Base-by-base conservation (phyloP, 2,888 invertebrate genomes). In the Tortricodes alternella region DNA sequence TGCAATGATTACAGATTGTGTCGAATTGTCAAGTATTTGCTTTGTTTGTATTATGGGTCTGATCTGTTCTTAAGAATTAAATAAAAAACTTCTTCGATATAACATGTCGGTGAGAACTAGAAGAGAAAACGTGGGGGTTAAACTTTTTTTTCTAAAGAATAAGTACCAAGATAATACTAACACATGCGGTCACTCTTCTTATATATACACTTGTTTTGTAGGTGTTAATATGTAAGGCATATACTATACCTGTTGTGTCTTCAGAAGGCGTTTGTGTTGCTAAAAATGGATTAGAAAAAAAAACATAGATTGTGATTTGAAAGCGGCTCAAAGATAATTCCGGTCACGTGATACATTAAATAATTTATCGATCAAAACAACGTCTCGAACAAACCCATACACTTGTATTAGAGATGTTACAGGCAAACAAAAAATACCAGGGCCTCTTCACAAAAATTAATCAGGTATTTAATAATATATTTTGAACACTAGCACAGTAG, bases 271-370 rank as follows among this genome's bases (percentile, higher is more conserved):
- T 68, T 65, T 61, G 71, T 73, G 74, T 70, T 61, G 68, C 66
- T 73, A 70, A 69, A 51, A 71, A 73, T 73, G 56, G 53, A 66
- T 66, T 66, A 71, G 62, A 61, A 48, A 57, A 59, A 46, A 65
- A 68, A 73, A 68, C 70, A 61, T 62, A 59, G 65, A 70, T 68
- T 67, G 58, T 64, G 73, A 76, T 76, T 68, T 69, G 23, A 59
- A 80, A 82, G 81, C 81, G 59, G 53, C 66, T 70, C 51, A 66
- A 76, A 79, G 71, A 76, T 74, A 70, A 73, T 78, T 80, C 81
- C 71, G 41, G 60, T 74, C 72, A 71, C 63, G 35, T 53, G 11
- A 23, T 23, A 24, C 18, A 56, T 37, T 1, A 27, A 5, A 38
- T 27, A 38, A 18, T 16, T 16, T 24, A n/a, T 9, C 15, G 3